Base-by-base conservation (phyloP, 2,797 vertebrate genomes). In the Gymnodraco acuticeps region DNA sequence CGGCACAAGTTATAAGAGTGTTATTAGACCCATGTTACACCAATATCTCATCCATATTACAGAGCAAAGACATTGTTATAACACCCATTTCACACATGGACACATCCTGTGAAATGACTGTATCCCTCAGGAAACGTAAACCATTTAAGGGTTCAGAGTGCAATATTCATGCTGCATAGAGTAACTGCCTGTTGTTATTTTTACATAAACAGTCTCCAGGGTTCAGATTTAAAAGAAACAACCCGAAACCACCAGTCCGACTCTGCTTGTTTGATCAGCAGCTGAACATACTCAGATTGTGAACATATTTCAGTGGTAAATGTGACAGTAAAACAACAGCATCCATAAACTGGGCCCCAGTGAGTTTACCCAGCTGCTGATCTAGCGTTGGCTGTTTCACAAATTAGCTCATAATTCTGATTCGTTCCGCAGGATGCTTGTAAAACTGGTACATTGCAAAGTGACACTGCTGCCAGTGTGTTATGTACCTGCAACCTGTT, bases 271-370 rank as follows among this genome's bases (percentile, higher is more conserved):
- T 69, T 62, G 33, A 73, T 80, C 48, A 56, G 65, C 70, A 70
- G 78, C 75, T 79, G 83, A 65, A 27, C 59, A 83, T 78, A 82
- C 43, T 45, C 42, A 71, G 75, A 73, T 59, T 50, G 46, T 73
- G 50, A 61, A 64, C 17, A 10, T 23, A 6, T 59, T 74, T 64
- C 45, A 58, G 54, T 16, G 27, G 53, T 16, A 4, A 50, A 14
- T n/a, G 50, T 74, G 17, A 58, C 23, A 9, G 4, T 27, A 15
- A 63, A 74, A 59, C 16, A 43, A n/a, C 75, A 64, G n/a, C 50
- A 20, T 60, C 33, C 47, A 5, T 16, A 64, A 82, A 71, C 48
- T 59, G 70, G 45, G 70, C 47, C 66, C 3, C 19, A 4, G 47
- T 23, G 20, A 60, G 71, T 77, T 75, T 63, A 53, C 71, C 67